Conservation (phyloP, 2,888 invertebrate genomes). For the Congeria kusceri region DNA sequence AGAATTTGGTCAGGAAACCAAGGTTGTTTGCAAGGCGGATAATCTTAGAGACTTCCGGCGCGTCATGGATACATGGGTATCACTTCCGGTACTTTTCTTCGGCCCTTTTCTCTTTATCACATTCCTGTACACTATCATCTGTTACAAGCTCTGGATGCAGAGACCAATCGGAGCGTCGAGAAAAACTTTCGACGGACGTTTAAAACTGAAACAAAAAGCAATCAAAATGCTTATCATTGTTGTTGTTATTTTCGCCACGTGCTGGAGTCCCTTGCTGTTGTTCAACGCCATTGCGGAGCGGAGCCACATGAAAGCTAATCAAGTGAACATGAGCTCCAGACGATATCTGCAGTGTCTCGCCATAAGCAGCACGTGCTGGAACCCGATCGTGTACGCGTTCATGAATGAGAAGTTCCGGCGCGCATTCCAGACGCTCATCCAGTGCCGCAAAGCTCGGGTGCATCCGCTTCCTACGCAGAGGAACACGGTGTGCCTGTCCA, state of each 20-base stretch:
- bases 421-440: slow-evolving; percentile 61
- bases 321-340: slow-evolving; percentile 41
- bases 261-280: slow-evolving; percentile 72
- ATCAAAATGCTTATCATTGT: slow-evolving; percentile 77
- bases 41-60: slow-evolving; percentile 18
- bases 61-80: slow-evolving; percentile 63
- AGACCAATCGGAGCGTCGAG: slow-evolving; percentile 51
- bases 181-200: slow-evolving; percentile 54
- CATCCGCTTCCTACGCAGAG: slow-evolving; percentile 86
- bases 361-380: slow-evolving; percentile 73
- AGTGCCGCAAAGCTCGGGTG: slow-evolving; percentile 78
- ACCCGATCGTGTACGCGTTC: slow-evolving; percentile 75
- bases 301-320: slow-evolving; percentile 38
- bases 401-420: slow-evolving; percentile 77
- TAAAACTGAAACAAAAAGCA: slow-evolving; percentile 70
- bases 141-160: slow-evolving; percentile 72
- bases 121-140: slow-evolving; percentile 71
- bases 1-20: slow-evolving; percentile 24
- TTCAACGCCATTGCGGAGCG: slow-evolving; percentile 66
- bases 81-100: slow-evolving; percentile 63
- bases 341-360: slow-evolving; percentile 71
- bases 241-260: slow-evolving; percentile 70
- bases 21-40: slow-evolving; percentile 49
- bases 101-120: slow-evolving; percentile 69
- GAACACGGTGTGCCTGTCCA: slow-evolving; percentile 31